Evolutionary conservation across 2,113 vertebrate species (phyloP), one percentile per base, ranked within the genome.

Genomic region (Chascanopsetta lugubris): DNA sequence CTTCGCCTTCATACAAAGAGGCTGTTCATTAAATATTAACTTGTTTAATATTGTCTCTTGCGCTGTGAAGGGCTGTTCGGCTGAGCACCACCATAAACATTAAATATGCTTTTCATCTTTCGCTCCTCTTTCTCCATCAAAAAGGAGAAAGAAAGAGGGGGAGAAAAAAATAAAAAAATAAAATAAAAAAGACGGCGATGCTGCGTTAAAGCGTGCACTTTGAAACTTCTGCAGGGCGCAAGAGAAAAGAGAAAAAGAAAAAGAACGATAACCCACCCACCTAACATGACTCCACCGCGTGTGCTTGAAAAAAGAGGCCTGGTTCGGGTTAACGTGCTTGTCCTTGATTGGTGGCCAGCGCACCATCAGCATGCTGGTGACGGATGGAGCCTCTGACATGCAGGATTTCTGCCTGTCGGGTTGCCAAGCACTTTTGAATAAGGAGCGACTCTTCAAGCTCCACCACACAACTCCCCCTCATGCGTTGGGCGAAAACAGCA

Each of bases 101-200:
- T 92, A 92, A 93, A 92, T 92, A 93, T 93, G 92, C 90, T 87
- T 92, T 93, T 93, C 92, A 93, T 93, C 92, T 92, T 86, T 83
- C 6, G 73, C 88, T 77, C 83, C 82, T 85, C 83, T 74, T 80
- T 85, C 81, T 84, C 85, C 83, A 85, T 85, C 86, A 86, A 79
- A 88, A 84, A 85, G 68, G 50, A 73, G 56, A 72, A 63, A 68
- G 43, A 38, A 43, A 61, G 32, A 45, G 42, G n/a, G n/a, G n/a
- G n/a, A n/a, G n/a, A n/a, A n/a, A 86, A 79, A 88, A 84, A 85
- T 65, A 47, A 73, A 53, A 72, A 63, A 68, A 38, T 32, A 43
- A 61, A 29, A 45, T 36, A 34, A 32, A 58, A 73, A 57, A 84
- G 66, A 60, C 51, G 36, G 50, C 65, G 67, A 85, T 73, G 40